A percentile compares a stretch with the other conserved stretches of the same genome.
Conservation (phyloP, 2,888 invertebrate genomes). For the Dryococelus australis region DNA sequence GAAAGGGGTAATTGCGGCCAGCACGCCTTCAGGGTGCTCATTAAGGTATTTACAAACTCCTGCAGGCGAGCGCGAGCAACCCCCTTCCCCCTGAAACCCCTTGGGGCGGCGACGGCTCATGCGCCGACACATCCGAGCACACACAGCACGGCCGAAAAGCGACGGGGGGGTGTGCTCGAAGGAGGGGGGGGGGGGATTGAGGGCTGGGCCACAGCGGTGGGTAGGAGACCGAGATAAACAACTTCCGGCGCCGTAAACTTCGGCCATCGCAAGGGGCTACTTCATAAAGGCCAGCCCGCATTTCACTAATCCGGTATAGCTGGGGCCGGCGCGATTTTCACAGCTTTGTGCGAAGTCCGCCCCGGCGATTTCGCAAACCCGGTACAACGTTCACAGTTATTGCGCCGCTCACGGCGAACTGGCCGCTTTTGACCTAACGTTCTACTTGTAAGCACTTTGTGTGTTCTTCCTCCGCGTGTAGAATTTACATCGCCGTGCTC, state of each 20-base stretch:
- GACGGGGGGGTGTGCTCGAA: too few relatives aligned
- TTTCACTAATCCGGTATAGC: neutral
- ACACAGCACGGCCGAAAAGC: neutral
- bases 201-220: neutral
- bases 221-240: neutral
- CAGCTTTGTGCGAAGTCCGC: neutral
- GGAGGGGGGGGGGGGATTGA: too few relatives aligned
- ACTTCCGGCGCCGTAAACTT: neutral
- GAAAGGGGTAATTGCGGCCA: slow-evolving; percentile 26
- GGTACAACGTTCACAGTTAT: neutral
- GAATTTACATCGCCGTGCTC: too few relatives aligned
- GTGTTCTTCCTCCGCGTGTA: too few relatives aligned
- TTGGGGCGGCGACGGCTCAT: too few relatives aligned
- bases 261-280: slow-evolving; percentile 13
- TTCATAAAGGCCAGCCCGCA: neutral
- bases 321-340: neutral
- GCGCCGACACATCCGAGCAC: neutral
- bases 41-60: slow-evolving; percentile 29
- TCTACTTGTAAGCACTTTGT: too few relatives aligned
- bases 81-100: too few relatives aligned
- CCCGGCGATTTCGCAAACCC: neutral
- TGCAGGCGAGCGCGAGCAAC: neutral
- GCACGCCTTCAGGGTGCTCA: slow-evolving; percentile 23
- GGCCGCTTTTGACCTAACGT: too few relatives aligned
- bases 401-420: too few relatives aligned